A percentile compares a stretch with the other conserved stretches of the same genome.
Evolutionary conservation across 2,888 invertebrate species (phyloP).

Genomic region (Diaprepes abbreviatus): DNA sequence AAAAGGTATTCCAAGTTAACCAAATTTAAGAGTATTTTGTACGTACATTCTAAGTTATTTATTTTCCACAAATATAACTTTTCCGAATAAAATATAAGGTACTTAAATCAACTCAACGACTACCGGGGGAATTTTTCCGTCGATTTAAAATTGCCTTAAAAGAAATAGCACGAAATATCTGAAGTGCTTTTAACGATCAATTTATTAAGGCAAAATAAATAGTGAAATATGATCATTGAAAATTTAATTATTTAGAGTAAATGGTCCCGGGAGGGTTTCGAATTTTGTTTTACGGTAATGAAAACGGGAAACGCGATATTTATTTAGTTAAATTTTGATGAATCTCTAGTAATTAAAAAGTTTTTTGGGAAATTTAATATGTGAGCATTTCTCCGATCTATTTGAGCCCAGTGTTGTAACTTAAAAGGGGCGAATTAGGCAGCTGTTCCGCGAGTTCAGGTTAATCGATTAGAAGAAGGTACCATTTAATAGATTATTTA

Average conservation of each 20-base stretch:
- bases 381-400: too few relatives aligned
- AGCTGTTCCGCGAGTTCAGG: too few relatives aligned
- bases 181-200: conserved; percentile 17
- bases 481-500: too few relatives aligned
- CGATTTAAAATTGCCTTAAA: conserved; percentile 27
- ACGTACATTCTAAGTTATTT: conserved; percentile 21
- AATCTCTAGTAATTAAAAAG: too few relatives aligned
- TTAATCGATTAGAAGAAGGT: too few relatives aligned
- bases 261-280: not conserved
- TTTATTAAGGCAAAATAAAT: conserved; percentile 16
- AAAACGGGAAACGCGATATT: conserved; percentile 3
- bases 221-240: conserved; percentile 15
- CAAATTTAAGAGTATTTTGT: not conserved
- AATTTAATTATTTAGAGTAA: conserved; percentile 19
- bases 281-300: conserved; percentile 10
- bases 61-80: conserved; percentile 20
- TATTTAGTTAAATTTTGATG: not conserved
- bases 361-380: too few relatives aligned
- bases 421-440: too few relatives aligned
- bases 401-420: too few relatives aligned
- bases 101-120: conserved; percentile 32
- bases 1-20: too few relatives aligned
- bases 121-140: conserved; percentile 31
- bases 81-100: conserved; percentile 24
- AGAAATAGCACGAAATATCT: conserved; percentile 19